Evolutionary conservation across 1,140 invertebrate species (phyloP), one percentile per base, ranked within the genome.

Genomic region (Melipona quadrifasciata): DNA sequence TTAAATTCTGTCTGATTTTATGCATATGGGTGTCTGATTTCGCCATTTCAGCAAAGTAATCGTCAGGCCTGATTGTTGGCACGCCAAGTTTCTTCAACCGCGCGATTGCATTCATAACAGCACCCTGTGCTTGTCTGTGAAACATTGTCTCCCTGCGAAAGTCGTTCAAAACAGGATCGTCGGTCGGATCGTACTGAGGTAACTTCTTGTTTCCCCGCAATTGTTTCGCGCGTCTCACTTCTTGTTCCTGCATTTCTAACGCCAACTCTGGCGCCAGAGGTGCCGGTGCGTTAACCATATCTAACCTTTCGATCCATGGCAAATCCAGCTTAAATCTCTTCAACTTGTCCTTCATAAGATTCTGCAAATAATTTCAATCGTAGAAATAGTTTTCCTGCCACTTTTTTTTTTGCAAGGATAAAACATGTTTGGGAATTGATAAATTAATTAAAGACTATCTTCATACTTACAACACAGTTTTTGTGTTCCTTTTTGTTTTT

Each of bases 31-130:
- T 96, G 95, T 99, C 99, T 73, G 98, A 96, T 94, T 99, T 99
- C 4, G 98, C 98, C 99, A 99, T 99, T 96, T 99, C 98, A 1
- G 99, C 99, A 95, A 99, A 99, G 95, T 99, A 99, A 95, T 99
- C 99, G 55, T 98, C 97, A 0, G 99, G 99, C 81, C 98, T 96
- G 91, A 96, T 97, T 1, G 98, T 99, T 1, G 96, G 95, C 64
- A 99, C 95, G 39, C 96, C 96, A 6, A 98, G 91, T 85, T 96
- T 96, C 72, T 98, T 97, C 10, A 99, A 93, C 75, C 96, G 95
- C 39, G 96, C 95, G 27, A 99, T 96, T 5, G 96, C 97, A 89
- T 98, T 96, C 3, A 98, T 87, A 14, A 98, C 97, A 24, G 98
- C 96, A 55, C 96, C 96, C 92, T 99, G 98, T 8, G 98, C 99